These are phyloP conservation scores for Ceriagrion tenellum DNA, from an alignment of 2,888 invertebrate species.

Conservation along the genomic window DNA sequence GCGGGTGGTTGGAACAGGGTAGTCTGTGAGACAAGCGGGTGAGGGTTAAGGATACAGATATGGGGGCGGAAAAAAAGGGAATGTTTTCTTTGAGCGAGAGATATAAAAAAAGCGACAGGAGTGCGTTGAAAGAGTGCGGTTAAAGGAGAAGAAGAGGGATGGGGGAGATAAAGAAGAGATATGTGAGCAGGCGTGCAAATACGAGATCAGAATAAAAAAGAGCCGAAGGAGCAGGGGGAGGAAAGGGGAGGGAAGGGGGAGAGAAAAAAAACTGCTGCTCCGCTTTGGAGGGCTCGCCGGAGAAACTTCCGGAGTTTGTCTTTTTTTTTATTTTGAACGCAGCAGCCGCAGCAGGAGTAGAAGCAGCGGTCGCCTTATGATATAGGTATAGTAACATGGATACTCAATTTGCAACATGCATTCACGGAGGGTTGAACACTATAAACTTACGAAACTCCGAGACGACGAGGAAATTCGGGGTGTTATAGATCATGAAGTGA, in stretches of 20 bases:
- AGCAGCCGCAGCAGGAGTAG: too few species aligned
- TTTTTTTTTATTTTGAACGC: too few species aligned
- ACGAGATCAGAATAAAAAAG: background rate
- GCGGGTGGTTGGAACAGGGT: too few species aligned
- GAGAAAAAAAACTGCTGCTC: background rate
- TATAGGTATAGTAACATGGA: background rate
- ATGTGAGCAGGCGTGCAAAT: background rate
- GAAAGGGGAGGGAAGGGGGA: background rate
- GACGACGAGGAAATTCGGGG: too few species aligned
- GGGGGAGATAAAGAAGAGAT: background rate
- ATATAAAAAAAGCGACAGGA: background rate
- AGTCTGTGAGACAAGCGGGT: too few species aligned
- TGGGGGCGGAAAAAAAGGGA: background rate
- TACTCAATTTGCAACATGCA: background rate
- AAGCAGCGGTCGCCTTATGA: background rate
- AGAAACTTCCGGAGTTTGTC: background rate
- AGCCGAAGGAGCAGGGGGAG: background rate
- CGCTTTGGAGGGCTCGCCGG: too few species aligned
- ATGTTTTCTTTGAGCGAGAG: too few species aligned
- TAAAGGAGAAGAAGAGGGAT: background rate
- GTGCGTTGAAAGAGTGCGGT: background rate
- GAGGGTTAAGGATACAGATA: too few species aligned
- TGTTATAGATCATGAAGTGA: too few species aligned
- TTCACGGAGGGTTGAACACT: background rate
- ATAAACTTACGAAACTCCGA: background rate